Conservation (phyloP, 2,888 invertebrate species). For the Troides aeacus region DNA sequence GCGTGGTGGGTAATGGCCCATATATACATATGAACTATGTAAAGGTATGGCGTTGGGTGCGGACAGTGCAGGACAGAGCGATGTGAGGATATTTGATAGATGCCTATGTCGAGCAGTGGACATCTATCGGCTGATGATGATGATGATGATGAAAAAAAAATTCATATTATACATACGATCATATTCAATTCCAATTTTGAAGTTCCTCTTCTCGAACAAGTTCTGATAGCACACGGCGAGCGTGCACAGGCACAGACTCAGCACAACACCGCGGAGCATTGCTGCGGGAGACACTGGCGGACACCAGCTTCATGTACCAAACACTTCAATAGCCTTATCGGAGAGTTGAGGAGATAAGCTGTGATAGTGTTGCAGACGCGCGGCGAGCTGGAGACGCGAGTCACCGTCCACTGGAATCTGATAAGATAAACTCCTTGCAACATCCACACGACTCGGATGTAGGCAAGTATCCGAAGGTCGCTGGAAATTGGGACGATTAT, state of each 20-base stretch:
- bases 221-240: constrained; percentile 43
- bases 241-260: constrained; percentile 40
- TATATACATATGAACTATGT: too few relatives aligned
- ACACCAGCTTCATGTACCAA: constrained; percentile 6
- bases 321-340: constrained; percentile 9
- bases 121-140: too few relatives aligned
- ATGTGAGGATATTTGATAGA: too few relatives aligned
- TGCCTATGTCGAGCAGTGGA: too few relatives aligned
- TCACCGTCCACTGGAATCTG: constrained; percentile 14
- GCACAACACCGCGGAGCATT: constrained; percentile 25
- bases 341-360: constrained; percentile 14
- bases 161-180: constrained; percentile 51
- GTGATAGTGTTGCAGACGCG: constrained; percentile 7
- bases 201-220: constrained; percentile 52
- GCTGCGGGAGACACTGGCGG: constrained; percentile 26
- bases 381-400: not conserved
- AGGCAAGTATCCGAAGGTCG: constrained; percentile 25
- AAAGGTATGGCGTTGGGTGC: too few relatives aligned
- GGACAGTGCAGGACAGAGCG: too few relatives aligned
- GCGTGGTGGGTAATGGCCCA: too few relatives aligned
- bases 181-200: constrained; percentile 70
- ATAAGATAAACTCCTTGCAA: constrained; percentile 39
- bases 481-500: constrained; percentile 16
- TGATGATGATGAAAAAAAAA: not conserved
- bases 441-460: constrained; percentile 26